phyloP scores from a whole-genome alignment of 2,888 invertebrate species.

The Lordiphosa andalusiaca region DNA sequence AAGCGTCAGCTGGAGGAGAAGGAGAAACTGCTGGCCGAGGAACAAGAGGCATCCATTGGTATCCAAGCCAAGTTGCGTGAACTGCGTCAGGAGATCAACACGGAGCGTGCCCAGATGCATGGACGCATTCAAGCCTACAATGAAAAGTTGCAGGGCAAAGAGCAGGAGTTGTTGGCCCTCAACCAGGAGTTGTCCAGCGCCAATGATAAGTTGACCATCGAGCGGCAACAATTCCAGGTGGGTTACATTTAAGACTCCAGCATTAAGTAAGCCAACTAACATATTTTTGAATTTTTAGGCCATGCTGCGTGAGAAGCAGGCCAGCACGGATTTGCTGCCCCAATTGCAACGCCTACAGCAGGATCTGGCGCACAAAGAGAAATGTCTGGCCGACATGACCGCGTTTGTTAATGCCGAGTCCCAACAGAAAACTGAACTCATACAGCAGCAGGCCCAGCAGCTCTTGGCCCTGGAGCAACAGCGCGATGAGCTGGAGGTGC shows the following conservation, averaged over 20 bases:
- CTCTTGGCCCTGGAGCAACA: constrained; percentile 75
- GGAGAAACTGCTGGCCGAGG: constrained; percentile 88
- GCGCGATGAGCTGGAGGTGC: constrained; percentile 76
- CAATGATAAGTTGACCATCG: constrained; percentile 76
- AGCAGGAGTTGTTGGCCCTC: constrained; percentile 72
- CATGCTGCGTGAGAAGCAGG: constrained; percentile 77
- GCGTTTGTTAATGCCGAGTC: constrained; percentile 75
- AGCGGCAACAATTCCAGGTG: constrained; percentile 79
- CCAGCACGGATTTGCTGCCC: constrained; percentile 73
- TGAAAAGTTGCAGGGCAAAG: constrained; percentile 76
- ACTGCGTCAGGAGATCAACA: constrained; percentile 82
- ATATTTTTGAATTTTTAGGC: constrained; percentile 36
- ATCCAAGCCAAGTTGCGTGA: constrained; percentile 90
- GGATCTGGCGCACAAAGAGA: constrained; percentile 77
- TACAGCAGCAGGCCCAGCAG: constrained; percentile 74
- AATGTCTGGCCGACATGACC: constrained; percentile 75
- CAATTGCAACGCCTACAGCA: constrained; percentile 78
- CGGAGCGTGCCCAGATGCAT: constrained; percentile 78
- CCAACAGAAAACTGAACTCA: constrained; percentile 75
- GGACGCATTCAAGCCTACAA: constrained; percentile 72
- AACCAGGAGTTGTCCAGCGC: constrained; percentile 76
- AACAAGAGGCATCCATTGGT: constrained; percentile 87
- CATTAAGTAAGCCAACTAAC: too few relatives aligned
- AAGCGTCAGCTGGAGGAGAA: constrained; percentile 94
- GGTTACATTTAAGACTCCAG: neutral